These are phyloP conservation scores for Boleophthalmus pectinirostris DNA, from an alignment of 2,113 vertebrate species.

Conservation along the genomic window DNA sequence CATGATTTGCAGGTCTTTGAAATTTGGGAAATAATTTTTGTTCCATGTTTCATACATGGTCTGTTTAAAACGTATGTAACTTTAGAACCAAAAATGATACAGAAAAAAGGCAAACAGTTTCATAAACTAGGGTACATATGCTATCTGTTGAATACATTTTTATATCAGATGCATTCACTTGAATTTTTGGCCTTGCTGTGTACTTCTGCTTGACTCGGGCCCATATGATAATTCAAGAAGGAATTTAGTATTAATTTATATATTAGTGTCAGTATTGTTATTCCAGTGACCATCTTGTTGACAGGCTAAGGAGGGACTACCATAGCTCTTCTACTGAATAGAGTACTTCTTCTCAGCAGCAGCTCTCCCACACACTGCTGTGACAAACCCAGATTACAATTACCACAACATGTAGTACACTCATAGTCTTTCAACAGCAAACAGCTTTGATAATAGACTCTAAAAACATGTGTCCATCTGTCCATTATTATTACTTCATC, in stretches of 20 bases:
- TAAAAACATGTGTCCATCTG: constrained; percentile 32
- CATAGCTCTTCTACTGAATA: not conserved
- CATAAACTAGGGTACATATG: no score
- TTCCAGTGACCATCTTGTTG: not conserved
- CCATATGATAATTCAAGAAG: not conserved
- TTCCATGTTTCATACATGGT: no score
- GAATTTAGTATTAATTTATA: not conserved
- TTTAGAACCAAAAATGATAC: no score
- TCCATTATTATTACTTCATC: constrained; percentile 35
- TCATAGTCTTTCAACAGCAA: not conserved
- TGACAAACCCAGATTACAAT: constrained; percentile 28
- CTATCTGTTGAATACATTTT: no score
- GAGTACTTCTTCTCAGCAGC: constrained; percentile 16
- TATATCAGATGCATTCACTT: no score
- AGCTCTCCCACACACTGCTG: constrained; percentile 16
- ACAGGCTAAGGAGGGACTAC: not conserved
- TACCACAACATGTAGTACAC: constrained; percentile 4
- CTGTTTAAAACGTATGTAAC: no score
- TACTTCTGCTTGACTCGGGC: no score
- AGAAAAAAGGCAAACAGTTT: no score
- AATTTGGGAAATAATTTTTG: no score
- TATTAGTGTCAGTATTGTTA: not conserved
- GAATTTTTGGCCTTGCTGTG: no score
- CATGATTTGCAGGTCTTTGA: no score
- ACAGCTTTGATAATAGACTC: constrained; percentile 25